These are phyloP conservation scores for Ceratina calcarata DNA, from an alignment of 1,140 invertebrate species.

Conservation along the genomic window DNA sequence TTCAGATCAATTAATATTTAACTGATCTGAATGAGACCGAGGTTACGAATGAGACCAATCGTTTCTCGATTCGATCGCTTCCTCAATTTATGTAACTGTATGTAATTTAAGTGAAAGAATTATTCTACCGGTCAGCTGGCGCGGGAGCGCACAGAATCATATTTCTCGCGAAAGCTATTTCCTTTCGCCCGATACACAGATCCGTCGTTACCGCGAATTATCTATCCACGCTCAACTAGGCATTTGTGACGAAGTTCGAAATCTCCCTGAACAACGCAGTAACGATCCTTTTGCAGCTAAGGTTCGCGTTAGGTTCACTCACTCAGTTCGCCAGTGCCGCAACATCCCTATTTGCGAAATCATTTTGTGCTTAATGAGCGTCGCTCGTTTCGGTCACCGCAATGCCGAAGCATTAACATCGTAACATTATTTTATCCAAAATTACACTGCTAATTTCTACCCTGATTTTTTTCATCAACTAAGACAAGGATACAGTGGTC, in stretches of 20 bases:
- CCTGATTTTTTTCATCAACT: not conserved
- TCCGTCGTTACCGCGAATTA: not conserved
- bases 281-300: slow-evolving; percentile 9
- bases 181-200: slow-evolving; percentile 7
- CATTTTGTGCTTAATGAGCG: not conserved
- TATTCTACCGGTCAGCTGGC: not conserved
- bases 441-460: not conserved
- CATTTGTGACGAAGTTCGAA: slow-evolving; percentile 12
- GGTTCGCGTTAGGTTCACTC: not conserved
- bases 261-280: slow-evolving; percentile 8
- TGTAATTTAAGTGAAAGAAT: slow-evolving; percentile 11
- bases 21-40: too few species aligned
- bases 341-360: slow-evolving; percentile 18
- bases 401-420: too few species aligned
- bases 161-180: slow-evolving; percentile 34
- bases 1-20: too few species aligned
- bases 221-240: not conserved
- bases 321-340: slow-evolving; percentile 18
- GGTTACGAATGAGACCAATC: not conserved
- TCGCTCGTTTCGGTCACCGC: slow-evolving; percentile 3
- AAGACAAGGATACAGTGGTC: not conserved
- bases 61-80: not conserved
- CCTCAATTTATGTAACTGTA: slow-evolving; percentile 1
- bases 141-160: slow-evolving; percentile 14
- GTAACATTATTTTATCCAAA: too few species aligned